Conservation (phyloP, 2,888 invertebrate genomes). For the Anagyrus pseudococci region DNA sequence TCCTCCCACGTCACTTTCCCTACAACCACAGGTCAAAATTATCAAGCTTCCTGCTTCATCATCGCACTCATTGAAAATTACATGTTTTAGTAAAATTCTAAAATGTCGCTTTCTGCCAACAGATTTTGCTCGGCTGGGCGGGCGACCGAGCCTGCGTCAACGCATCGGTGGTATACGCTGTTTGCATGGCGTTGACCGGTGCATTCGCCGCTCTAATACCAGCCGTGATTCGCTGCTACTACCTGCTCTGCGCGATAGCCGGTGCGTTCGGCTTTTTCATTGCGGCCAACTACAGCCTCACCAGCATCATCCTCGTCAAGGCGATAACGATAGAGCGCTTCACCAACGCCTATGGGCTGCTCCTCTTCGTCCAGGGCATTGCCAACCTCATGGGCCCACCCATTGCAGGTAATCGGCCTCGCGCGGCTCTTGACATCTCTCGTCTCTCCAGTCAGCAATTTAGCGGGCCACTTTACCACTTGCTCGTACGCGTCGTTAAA, state of each 20-base stretch:
- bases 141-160: constrained; percentile 84
- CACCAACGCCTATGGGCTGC: constrained; percentile 88
- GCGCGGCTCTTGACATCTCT: too few relatives aligned
- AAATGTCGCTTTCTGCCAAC: constrained; percentile 38
- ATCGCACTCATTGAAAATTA: too few relatives aligned
- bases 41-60: too few relatives aligned
- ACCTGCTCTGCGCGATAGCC: constrained; percentile 69
- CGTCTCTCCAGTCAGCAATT: too few relatives aligned
- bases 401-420: constrained; percentile 78
- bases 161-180: constrained; percentile 80
- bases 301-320: constrained; percentile 89
- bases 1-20: too few relatives aligned
- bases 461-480: too few relatives aligned
- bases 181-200: constrained; percentile 79
- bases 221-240: constrained; percentile 66
- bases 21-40: too few relatives aligned
- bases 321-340: constrained; percentile 89
- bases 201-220: constrained; percentile 73
- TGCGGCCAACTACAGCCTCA: constrained; percentile 90
- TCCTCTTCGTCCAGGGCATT: constrained; percentile 87
- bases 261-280: constrained; percentile 90
- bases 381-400: constrained; percentile 92
- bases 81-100: not conserved
- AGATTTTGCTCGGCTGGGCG: constrained; percentile 86
- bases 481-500: too few relatives aligned